Evolutionary conservation across 1,140 invertebrate genomes (phyloP).

Genomic region (Ceratosolen solmsi): DNA sequence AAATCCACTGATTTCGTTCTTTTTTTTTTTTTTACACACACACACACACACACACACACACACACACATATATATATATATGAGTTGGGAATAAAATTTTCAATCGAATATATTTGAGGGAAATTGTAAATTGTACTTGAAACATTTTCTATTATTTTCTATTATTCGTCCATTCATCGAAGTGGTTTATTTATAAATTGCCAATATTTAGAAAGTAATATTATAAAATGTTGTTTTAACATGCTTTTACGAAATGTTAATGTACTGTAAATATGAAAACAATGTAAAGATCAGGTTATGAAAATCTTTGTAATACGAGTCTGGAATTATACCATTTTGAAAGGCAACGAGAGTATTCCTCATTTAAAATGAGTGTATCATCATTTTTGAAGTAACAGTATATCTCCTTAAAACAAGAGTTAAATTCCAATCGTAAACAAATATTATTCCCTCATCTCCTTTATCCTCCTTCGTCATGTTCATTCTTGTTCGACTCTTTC

Average conservation of each 20-base stretch:
- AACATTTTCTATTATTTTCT: no score
- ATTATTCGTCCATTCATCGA: no score
- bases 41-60: no score
- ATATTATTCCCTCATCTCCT: slow-evolving; percentile 27
- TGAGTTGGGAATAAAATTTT: no score
- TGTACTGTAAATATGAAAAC: not conserved
- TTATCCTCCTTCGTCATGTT: not conserved
- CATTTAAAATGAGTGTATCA: slow-evolving; percentile 25
- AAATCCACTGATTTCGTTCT: no score
- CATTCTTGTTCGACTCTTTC: not conserved
- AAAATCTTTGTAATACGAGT: not conserved
- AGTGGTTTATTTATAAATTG: no score
- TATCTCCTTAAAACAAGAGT: slow-evolving; percentile 36
- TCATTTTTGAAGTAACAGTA: slow-evolving; percentile 22
- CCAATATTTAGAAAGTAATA: no score
- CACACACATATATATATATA: no score
- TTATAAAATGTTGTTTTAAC: no score
- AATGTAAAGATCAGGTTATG: not conserved
- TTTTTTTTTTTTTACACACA: no score
- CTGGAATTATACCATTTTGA: not conserved
- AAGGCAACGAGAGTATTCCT: not conserved
- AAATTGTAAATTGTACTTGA: no score
- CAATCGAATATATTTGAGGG: no score
- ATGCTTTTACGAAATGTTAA: not conserved
- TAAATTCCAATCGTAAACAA: slow-evolving; percentile 45